Conservation (phyloP, 2,888 invertebrate genomes). For the Esperia sulphurella region DNA sequence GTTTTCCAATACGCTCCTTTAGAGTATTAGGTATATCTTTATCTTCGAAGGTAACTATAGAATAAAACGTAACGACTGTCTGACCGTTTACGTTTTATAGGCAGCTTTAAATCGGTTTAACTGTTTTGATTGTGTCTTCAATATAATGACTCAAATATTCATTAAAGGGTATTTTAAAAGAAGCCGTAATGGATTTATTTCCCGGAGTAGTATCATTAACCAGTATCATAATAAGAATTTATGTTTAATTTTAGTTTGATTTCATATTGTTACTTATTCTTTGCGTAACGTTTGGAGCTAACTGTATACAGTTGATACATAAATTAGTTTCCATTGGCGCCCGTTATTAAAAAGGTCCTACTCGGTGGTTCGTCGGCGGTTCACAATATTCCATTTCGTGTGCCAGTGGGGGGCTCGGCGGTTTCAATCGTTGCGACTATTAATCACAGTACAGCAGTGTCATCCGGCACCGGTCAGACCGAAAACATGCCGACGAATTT, state of each 20-base stretch:
- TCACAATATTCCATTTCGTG: slow-evolving; percentile 73
- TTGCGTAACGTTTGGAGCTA: slow-evolving; percentile 3
- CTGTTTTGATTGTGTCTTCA: slow-evolving; percentile 1
- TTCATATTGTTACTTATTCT: not conserved
- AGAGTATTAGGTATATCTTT: slow-evolving; percentile 7
- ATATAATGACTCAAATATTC: not conserved
- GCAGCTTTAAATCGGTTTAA: not conserved
- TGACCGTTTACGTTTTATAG: slow-evolving; percentile 3
- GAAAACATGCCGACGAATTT: slow-evolving; percentile 53
- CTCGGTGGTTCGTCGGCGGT: slow-evolving; percentile 39
- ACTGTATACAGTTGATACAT: slow-evolving; percentile 37
- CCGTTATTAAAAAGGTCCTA: slow-evolving; percentile 65
- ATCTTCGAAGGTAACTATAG: slow-evolving; percentile 10
- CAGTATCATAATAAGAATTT: no score
- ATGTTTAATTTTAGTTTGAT: no score
- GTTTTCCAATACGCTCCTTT: not conserved
- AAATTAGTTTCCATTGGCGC: slow-evolving; percentile 64
- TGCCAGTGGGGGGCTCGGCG: slow-evolving; percentile 72
- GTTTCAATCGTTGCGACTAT: slow-evolving; percentile 74
- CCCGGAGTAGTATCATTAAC: no score
- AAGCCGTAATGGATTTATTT: no score
- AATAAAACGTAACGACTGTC: slow-evolving; percentile 7
- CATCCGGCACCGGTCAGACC: slow-evolving; percentile 63
- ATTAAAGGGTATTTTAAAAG: no score
- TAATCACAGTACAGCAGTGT: slow-evolving; percentile 77